Percentiles rank a stretch among this genome's conserved stretches.
phyloP scores from a whole-genome alignment of 2,797 vertebrate species.

The Paratrypauchen microcephalus region DNA sequence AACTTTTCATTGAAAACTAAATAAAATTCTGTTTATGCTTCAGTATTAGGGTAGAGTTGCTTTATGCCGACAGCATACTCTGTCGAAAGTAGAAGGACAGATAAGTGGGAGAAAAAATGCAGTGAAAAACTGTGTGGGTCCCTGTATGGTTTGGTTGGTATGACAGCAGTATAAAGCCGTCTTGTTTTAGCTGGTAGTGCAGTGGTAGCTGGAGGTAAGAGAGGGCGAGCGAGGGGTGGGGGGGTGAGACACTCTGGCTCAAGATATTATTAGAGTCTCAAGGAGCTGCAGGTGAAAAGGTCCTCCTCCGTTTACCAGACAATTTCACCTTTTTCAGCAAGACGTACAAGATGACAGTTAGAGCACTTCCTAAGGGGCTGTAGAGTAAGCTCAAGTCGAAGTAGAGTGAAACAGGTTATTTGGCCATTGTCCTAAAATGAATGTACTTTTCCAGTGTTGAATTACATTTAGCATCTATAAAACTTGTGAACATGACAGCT shows the following conservation, averaged over 20 bases:
- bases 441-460: constrained; percentile 22
- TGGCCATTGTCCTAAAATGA: constrained; percentile 25
- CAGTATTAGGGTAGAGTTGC: no score
- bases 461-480: constrained; percentile 14
- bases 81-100: constrained; percentile 17
- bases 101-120: constrained; percentile 26
- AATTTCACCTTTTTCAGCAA: constrained; percentile 45
- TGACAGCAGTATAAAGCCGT: constrained; percentile 77
- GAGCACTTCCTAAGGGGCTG: background rate
- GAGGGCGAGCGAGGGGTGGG: constrained; percentile 32
- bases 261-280: constrained; percentile 86
- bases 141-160: constrained; percentile 64
- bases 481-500: constrained; percentile 35
- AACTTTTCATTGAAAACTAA: no score
- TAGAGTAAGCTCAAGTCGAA: background rate
- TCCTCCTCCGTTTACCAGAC: constrained; percentile 60
- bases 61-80: no score
- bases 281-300: constrained; percentile 96
- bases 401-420: constrained; percentile 14
- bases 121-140: constrained; percentile 55
- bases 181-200: constrained; percentile 76
- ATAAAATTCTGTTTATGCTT: no score
- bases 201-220: constrained; percentile 64
- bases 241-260: constrained; percentile 59
- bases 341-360: constrained; percentile 10